Evolutionary conservation across 2,888 invertebrate genomes (phyloP).

Genomic region (Aphodius granarius): DNA sequence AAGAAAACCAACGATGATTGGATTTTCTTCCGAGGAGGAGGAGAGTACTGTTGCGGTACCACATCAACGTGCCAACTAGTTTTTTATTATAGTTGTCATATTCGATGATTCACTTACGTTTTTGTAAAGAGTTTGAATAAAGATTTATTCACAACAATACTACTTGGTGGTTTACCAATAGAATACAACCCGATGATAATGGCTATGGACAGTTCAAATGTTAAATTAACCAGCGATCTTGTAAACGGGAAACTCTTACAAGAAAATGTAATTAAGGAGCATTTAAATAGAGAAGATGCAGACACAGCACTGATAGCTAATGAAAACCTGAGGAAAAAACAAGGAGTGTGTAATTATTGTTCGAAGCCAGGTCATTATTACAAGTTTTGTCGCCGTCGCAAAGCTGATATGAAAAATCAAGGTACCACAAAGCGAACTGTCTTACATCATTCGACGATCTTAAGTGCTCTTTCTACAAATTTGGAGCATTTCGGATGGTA

Average conservation of each 20-base stretch:
- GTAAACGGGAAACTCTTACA: conserved; percentile 6
- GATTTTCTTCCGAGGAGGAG: too few relatives aligned
- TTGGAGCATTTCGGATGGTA: conserved; percentile 1
- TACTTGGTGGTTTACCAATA: conserved; percentile 39
- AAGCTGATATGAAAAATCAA: too few relatives aligned
- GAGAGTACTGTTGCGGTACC: too few relatives aligned
- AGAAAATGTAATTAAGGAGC: conserved; percentile 4
- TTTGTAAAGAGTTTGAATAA: too few relatives aligned
- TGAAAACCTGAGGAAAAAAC: not conserved
- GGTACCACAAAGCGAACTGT: too few relatives aligned
- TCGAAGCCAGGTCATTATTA: conserved; percentile 21
- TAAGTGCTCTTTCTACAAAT: too few relatives aligned
- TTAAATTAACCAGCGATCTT: conserved; percentile 5
- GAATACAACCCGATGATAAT: conserved; percentile 39
- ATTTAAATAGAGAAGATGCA: not conserved
- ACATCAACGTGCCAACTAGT: too few relatives aligned
- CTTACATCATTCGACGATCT: too few relatives aligned
- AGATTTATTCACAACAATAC: conserved; percentile 38
- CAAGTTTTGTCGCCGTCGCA: too few relatives aligned
- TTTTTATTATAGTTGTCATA: too few relatives aligned
- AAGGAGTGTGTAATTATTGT: conserved; percentile 22
- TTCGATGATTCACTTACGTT: too few relatives aligned
- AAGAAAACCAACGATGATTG: too few relatives aligned
- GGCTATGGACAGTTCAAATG: conserved; percentile 33
- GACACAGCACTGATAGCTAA: not conserved